Conservation (phyloP, 92 coral and sea anemone genomes). For the Phenganax subtilis region DNA sequence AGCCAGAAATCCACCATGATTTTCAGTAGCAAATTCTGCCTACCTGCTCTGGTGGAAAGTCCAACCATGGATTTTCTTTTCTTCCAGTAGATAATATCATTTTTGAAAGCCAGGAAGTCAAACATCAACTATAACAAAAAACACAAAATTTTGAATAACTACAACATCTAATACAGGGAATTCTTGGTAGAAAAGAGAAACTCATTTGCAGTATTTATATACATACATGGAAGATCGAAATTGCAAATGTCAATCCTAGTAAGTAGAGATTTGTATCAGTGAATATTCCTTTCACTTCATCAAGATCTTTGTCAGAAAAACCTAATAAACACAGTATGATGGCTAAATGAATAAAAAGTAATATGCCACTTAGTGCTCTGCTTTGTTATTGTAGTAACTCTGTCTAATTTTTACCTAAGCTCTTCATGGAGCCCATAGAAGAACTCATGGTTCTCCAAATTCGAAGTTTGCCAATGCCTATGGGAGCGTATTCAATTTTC, state of each 20-base stretch:
- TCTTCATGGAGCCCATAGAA: conserved; percentile 67
- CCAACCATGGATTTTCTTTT: conserved; percentile 83
- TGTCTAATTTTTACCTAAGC: conserved; percentile 49
- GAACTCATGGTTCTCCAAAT: conserved; percentile 70
- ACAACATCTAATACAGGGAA: not conserved
- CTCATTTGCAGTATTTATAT: not conserved
- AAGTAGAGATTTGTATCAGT: conserved; percentile 84
- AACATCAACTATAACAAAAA: conserved; percentile 63
- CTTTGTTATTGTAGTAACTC: no score
- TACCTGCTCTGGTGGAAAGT: conserved; percentile 90
- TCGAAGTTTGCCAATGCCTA: conserved; percentile 82
- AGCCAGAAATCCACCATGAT: not conserved
- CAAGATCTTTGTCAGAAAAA: conserved; percentile 90
- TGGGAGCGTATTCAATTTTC: conserved; percentile 74
- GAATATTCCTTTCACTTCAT: conserved; percentile 80
- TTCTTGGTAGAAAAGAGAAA: not conserved
- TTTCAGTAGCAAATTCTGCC: not conserved
- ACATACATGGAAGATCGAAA: conserved; percentile 81
- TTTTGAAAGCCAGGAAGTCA: conserved; percentile 95
- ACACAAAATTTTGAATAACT: not conserved
- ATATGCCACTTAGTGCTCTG: no score
- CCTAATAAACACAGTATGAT: conserved; percentile 46
- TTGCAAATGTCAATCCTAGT: conserved; percentile 74
- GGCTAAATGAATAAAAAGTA: no score
- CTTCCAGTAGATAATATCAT: conserved; percentile 87